Evolutionary conservation across 1,140 invertebrate genomes (phyloP).

Genomic region (Gonatopus flavifemur): DNA sequence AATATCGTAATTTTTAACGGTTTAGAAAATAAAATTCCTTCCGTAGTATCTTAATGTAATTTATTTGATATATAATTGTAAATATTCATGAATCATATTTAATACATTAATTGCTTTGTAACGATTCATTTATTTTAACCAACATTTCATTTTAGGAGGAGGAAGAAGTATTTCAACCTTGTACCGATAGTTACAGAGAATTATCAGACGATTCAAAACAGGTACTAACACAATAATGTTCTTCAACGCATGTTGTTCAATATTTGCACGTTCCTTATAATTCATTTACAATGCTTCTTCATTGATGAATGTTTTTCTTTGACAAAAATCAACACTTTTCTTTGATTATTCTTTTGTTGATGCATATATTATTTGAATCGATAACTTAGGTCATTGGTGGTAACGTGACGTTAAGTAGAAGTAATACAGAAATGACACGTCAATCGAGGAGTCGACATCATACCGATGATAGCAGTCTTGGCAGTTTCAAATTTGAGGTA

Average conservation of each 20-base stretch:
- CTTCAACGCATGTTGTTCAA: constrained; percentile 8
- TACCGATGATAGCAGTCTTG: constrained; percentile 71
- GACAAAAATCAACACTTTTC: background rate
- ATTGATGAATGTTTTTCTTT: background rate
- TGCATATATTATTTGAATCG: constrained; percentile 20
- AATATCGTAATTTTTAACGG: no score
- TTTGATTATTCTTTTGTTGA: constrained; percentile 11
- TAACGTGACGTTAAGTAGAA: constrained; percentile 53
- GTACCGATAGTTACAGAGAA: constrained; percentile 58
- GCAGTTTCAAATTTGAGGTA: constrained; percentile 73
- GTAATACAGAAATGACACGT: constrained; percentile 53
- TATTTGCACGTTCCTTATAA: background rate
- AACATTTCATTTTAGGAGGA: no score
- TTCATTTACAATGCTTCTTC: background rate
- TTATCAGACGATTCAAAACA: constrained; percentile 53
- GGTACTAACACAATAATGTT: constrained; percentile 45
- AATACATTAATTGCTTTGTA: no score
- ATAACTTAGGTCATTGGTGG: constrained; percentile 43
- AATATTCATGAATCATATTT: no score
- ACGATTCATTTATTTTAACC: no score
- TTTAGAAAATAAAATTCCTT: no score
- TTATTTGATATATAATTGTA: no score
- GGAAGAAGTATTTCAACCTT: constrained; percentile 53
- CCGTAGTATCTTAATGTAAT: no score
- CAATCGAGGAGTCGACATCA: constrained; percentile 63